Evolutionary conservation across 2,797 vertebrate genomes (phyloP).

Genomic region (Jordanella pulchra): DNA sequence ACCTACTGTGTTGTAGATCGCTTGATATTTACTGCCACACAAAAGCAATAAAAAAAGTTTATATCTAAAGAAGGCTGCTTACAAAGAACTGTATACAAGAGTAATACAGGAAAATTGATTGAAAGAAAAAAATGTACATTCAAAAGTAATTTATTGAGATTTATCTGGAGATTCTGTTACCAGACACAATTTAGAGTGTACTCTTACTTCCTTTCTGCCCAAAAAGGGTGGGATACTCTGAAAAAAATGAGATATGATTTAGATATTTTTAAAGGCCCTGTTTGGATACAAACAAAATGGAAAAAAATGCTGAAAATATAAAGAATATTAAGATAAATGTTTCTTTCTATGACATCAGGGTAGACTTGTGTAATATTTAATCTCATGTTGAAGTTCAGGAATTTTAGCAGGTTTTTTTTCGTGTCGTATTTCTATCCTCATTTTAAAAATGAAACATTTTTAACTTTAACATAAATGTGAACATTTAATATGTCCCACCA

Average conservation of each 20-base stretch:
- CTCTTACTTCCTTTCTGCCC: not conserved
- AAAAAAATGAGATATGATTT: not conserved
- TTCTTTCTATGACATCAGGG: not conserved
- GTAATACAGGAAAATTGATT: not conserved
- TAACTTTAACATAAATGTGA: not conserved
- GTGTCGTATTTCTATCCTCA: not conserved
- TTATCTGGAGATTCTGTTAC: too few species aligned
- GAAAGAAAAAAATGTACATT: not conserved
- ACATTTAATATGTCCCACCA: not conserved
- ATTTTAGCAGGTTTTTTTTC: not conserved
- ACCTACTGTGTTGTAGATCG: not conserved
- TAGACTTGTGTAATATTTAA: not conserved
- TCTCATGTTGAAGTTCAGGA: not conserved
- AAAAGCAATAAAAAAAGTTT: too few species aligned
- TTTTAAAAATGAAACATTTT: not conserved
- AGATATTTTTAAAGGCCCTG: not conserved
- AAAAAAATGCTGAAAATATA: not conserved
- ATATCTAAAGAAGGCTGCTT: too few species aligned
- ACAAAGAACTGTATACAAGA: not conserved
- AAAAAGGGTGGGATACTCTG: not conserved
- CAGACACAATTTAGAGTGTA: not conserved
- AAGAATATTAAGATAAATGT: not conserved
- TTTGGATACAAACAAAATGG: not conserved
- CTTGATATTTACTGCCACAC: not conserved
- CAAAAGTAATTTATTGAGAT: not conserved